These are phyloP conservation scores for Sialis lutaria DNA, from an alignment of 2,888 invertebrate genomes.

Conservation along the genomic window DNA sequence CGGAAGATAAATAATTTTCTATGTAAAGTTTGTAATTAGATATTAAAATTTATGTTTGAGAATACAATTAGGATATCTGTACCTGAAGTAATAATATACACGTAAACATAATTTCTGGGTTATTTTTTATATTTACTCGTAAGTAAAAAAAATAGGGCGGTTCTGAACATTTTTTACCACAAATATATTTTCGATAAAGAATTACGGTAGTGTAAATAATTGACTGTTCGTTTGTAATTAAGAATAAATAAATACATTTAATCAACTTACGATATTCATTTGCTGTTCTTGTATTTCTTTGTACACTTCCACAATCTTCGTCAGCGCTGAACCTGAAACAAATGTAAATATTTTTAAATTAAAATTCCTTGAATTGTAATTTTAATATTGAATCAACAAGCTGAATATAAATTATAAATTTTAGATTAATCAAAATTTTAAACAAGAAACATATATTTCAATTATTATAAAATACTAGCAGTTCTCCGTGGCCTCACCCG, in stretches of 20 bases:
- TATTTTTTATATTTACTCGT: too few species aligned
- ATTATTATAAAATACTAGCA: too few species aligned
- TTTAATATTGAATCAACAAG: neutral
- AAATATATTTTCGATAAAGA: too few species aligned
- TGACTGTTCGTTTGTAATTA: neutral
- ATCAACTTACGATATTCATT: conserved; percentile 76
- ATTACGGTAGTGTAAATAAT: neutral
- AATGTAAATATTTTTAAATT: conserved; percentile 9
- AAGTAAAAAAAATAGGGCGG: too few species aligned
- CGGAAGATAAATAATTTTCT: too few species aligned
- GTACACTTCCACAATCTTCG: conserved; percentile 86
- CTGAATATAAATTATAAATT: neutral
- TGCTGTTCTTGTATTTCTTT: conserved; percentile 89
- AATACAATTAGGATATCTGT: too few species aligned
- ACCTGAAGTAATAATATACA: too few species aligned
- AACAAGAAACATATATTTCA: neutral
- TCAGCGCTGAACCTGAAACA: conserved; percentile 67
- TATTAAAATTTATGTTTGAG: too few species aligned
- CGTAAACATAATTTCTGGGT: too few species aligned
- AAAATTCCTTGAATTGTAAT: neutral
- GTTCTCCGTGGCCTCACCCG: neutral
- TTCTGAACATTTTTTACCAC: too few species aligned
- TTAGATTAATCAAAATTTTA: neutral
- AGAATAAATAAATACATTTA: conserved; percentile 5
- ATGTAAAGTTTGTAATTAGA: too few species aligned